Evolutionary conservation across 2,113 vertebrate species (phyloP), one percentile per base, ranked within the genome.

Genomic region (Desmodus rotundus): DNA sequence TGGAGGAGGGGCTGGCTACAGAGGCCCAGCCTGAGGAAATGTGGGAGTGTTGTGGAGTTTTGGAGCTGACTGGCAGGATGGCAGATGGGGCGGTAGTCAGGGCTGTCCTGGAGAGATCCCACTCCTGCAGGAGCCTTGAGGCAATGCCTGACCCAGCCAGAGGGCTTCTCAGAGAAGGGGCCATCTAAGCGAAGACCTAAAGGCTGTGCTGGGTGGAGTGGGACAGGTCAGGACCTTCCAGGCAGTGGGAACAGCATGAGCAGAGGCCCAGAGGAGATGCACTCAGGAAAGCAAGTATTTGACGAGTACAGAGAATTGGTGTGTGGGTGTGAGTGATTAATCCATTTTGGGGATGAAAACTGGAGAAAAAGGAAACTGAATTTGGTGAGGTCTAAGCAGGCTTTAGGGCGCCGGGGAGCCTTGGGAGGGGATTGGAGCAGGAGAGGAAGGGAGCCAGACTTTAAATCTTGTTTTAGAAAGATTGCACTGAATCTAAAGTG

Each of bases 61-160:
- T 0, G 65, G 50, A 61, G 41, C 50, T 19, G 3, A 3, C 61
- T 52, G 72, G 22, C 70, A 15, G 70, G 56, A 67, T 7, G 26
- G 33, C 24, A 12, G 50, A 50, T 9, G n/a, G 52, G 24, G 7
- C 1, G 2, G 83, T 47, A 38, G 58, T 58, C 83, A 45, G 38
- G 73, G 50, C 22, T 10, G 1, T 56, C 0, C 0, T n/a, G 26
- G 16, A 73, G 47, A 31, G 13, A 33, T 47, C 72, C 31, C 11
- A 12, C n/a, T 12, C 26, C 82, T 68, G 72, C 1, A 24, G 58
- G 36, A 41, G 10, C 38, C 90, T 28, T 0, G 15, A 77, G 28
- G 83, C 31, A 28, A 9, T 5, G 47, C 24, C 33, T 33, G 50
- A 87, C 6, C 45, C 63, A 58, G 33, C 31, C 0, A 0, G n/a